Evolutionary conservation across 2,797 vertebrate genomes (phyloP).

Genomic region (Leuciscus waleckii): DNA sequence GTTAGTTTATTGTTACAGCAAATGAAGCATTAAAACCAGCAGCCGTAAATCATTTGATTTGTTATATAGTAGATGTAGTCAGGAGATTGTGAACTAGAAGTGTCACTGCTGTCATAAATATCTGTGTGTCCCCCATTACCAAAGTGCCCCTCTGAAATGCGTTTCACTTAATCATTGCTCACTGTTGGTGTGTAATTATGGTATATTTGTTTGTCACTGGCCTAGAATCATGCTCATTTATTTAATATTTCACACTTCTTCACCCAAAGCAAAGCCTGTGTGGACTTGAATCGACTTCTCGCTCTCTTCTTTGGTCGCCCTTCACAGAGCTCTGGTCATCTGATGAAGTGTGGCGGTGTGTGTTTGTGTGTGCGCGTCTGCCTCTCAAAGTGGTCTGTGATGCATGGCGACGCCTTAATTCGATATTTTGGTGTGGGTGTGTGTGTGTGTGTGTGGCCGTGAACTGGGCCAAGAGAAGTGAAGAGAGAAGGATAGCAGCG

Average conservation of each 20-base stretch:
- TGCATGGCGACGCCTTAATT: slow-evolving; percentile 66
- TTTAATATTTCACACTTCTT: slow-evolving; percentile 53
- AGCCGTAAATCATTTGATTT: slow-evolving; percentile 27
- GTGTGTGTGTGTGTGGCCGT: slow-evolving; percentile 37
- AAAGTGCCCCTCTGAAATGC: background rate
- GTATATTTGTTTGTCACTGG: slow-evolving; percentile 45
- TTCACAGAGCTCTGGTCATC: slow-evolving; percentile 64
- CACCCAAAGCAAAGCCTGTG: slow-evolving; percentile 37
- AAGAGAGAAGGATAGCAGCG: slow-evolving; percentile 46
- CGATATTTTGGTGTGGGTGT: slow-evolving; percentile 61
- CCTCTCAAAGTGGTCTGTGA: slow-evolving; percentile 65
- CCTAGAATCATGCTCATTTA: slow-evolving; percentile 35
- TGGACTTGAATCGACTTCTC: slow-evolving; percentile 44
- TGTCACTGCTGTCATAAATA: slow-evolving; percentile 14
- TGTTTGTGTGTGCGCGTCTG: slow-evolving; percentile 57
- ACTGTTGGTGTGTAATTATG: slow-evolving; percentile 38
- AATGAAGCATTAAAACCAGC: slow-evolving; percentile 6
- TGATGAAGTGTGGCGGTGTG: slow-evolving; percentile 65
- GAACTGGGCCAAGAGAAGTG: slow-evolving; percentile 45
- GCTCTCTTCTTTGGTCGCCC: slow-evolving; percentile 50
- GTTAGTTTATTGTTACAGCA: background rate
- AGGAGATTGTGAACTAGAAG: background rate
- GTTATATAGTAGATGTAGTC: background rate
- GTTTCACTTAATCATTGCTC: slow-evolving; percentile 10
- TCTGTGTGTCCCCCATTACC: background rate